Base-by-base conservation (phyloP, 2,113 vertebrate species). In the Solea senegalensis region DNA sequence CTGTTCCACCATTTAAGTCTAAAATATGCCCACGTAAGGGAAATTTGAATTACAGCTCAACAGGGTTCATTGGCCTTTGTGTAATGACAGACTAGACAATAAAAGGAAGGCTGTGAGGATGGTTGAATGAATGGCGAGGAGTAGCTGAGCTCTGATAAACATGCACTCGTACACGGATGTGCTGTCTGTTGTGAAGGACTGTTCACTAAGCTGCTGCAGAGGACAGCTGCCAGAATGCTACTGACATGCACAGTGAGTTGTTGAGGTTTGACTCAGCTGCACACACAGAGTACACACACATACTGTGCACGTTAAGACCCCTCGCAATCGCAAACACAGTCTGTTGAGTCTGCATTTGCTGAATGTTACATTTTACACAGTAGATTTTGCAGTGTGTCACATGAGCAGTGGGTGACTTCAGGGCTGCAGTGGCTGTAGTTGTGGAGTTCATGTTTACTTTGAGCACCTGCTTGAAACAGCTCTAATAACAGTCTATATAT, bases 201-300 rank as follows among this genome's bases (percentile, higher is more conserved):
- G 78, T 76, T 83, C 81, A 77, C 53, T 54, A 26, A 52, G 34
- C 54, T 57, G 55, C 72, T 73, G 64, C 41, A 75, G 41, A 61
- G 60, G 70, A 68, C 28, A 76, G 73, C 67, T 68, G 54, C 62
- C 75, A 81, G 73, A 68, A 78, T 52, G 61, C 69, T 65, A 49
- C 45, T 60, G 6, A 59, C 46, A 69, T 2, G 12, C 14, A 11
- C 34, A 52, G 56, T 53, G 59, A 51, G 46, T 41, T 45, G n/a
- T 43, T 2, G 5, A 21, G 65, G 45, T 62, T 41, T 48, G 27
- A 72, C 59, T 59, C 50, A 66, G n/a, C 11, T 50, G 45, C 53
- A 56, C 49, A 53, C 40, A 34, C 8, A 44, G 4, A 44, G 10
- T 34, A 11, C 5, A 52, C 40, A 41, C 64, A 46, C 67, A 57